These are phyloP conservation scores for Harpagus bidentatus DNA, from an alignment of 2,113 vertebrate species.

Conservation along the genomic window DNA sequence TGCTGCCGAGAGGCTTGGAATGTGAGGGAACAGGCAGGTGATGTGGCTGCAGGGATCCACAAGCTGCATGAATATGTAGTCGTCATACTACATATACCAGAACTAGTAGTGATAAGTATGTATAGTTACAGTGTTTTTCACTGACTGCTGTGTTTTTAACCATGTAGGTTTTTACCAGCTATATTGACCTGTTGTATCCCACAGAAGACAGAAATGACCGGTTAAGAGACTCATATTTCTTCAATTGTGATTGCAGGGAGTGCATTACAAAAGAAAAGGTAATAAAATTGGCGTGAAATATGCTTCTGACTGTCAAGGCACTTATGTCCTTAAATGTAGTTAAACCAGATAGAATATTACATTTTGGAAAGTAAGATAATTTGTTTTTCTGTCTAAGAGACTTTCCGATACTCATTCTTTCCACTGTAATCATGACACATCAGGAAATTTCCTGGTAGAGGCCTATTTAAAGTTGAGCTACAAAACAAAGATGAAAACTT, in stretches of 20 bases:
- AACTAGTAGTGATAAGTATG: neutral
- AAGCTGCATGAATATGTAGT: neutral
- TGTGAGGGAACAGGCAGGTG: neutral
- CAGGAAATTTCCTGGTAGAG: neutral
- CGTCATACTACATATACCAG: neutral
- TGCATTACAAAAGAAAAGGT: slow-evolving; percentile 87
- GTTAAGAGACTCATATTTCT: slow-evolving; percentile 88
- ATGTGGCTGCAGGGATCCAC: neutral
- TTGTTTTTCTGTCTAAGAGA: neutral
- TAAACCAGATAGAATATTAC: neutral
- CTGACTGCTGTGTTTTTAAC: neutral
- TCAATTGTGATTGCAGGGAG: slow-evolving; percentile 88
- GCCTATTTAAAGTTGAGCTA: neutral
- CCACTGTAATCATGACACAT: neutral
- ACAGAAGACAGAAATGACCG: slow-evolving; percentile 90
- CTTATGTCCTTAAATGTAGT: neutral
- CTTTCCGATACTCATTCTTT: neutral
- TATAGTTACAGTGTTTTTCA: neutral
- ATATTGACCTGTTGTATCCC: slow-evolving; percentile 93
- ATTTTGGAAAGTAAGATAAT: neutral
- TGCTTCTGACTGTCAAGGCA: neutral
- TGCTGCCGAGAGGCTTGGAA: neutral
- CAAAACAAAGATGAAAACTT: neutral
- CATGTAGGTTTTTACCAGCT: slow-evolving; percentile 89
- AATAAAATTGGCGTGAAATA: neutral